Conservation (phyloP, 2,113 vertebrate species). For the Rhinoderma darwinii region DNA sequence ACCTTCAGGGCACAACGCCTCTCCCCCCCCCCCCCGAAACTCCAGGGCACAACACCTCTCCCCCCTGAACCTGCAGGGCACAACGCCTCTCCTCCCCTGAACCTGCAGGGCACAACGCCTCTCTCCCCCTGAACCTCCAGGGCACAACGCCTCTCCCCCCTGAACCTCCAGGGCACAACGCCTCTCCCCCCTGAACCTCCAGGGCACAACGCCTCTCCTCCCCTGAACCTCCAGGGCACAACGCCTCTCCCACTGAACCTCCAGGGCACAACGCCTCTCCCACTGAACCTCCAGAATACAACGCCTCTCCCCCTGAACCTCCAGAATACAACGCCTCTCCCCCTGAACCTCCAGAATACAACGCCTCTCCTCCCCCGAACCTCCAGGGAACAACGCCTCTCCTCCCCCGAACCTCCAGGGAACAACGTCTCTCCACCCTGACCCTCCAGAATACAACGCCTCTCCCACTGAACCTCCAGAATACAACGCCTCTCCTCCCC, state of each 20-base stretch:
- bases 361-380: neutral
- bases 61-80: too few relatives aligned
- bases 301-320: neutral
- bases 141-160: too few relatives aligned
- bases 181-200: too few relatives aligned
- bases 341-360: neutral
- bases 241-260: neutral
- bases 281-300: neutral
- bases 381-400: neutral
- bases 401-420: neutral
- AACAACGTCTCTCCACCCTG: neutral
- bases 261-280: too few relatives aligned
- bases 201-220: neutral
- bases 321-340: neutral
- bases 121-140: too few relatives aligned
- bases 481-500: too few relatives aligned
- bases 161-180: neutral
- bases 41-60: too few relatives aligned
- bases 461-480: neutral
- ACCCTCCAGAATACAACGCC: neutral
- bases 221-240: neutral
- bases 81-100: too few relatives aligned
- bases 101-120: too few relatives aligned
- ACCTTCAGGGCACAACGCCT: too few relatives aligned
- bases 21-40: too few relatives aligned